Evolutionary conservation across 2,797 vertebrate genomes (phyloP), one percentile per base, ranked within the genome.

Genomic region (Tragelaphus eurycerus): DNA sequence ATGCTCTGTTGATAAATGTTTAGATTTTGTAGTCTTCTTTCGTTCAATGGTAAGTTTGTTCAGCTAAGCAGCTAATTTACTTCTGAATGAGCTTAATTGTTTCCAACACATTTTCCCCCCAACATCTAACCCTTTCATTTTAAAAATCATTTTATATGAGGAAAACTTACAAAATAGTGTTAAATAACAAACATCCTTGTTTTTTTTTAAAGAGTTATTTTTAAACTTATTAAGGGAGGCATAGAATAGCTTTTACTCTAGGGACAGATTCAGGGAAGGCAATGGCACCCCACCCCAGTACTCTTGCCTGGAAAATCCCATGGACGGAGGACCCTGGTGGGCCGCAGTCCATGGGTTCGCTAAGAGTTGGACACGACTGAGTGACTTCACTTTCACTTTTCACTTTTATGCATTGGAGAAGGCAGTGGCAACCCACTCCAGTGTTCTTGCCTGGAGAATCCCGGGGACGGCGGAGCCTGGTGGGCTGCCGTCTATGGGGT

Each of bases 91-190:
- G 38, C 27, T 17, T n/a, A 5, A 86, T 48, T 55, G 31, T 89
- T 86, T 84, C 83, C 43, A 90, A 97, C 29, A 52, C 13, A 92
- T 74, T 76, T 88, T 14, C 23, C 23, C 1, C 25, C 9, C 7
- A n/a, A 71, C 17, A 89, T 12, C 12, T 27, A 78, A 60, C 78
- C 14, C 13, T 82, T 86, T 89, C 50, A 52, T 76, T 95, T 97
- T 95, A 50, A 71, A 93, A 90, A 74, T 60, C 25, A 94, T 57
- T 93, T 82, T 64, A 7, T 46, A 82, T 34, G 54, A 92, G 50
- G 92, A 93, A 96, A 17, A 95, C 25, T 52, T 96, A 71, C 29
- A 95, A 90, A 95, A 50, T 79, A 92, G 64, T 79, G 25, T 64
- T 67, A 96, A 90, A 54, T 55, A 86, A 38, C 74, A 94, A 87